Evolutionary conservation across 2,888 invertebrate species (phyloP).

Genomic region (Serrognathus titanus): DNA sequence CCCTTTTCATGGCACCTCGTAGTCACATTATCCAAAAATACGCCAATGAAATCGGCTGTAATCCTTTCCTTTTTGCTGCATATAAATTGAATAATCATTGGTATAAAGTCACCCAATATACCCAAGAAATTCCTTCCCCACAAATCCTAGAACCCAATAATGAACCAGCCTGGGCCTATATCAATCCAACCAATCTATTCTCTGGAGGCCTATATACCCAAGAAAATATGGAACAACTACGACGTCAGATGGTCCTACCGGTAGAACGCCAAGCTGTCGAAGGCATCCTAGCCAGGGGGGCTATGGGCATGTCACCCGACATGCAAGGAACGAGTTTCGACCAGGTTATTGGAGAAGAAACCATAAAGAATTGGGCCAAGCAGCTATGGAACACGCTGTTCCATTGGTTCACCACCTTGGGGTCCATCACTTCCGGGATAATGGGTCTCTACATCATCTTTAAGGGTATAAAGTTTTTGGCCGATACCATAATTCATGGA

Average conservation of each 20-base stretch:
- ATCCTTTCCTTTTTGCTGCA: background rate
- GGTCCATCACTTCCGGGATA: too few species aligned
- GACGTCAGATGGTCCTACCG: constrained; percentile 1
- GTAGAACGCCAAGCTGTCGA: background rate
- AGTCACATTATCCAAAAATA: background rate
- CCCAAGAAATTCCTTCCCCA: background rate
- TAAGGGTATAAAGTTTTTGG: background rate
- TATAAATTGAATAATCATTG: background rate
- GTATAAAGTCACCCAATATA: background rate
- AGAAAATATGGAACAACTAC: constrained; percentile 2
- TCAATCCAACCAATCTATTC: constrained; percentile 1
- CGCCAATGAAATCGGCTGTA: background rate
- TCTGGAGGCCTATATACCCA: background rate
- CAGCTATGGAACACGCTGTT: too few species aligned
- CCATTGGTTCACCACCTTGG: too few species aligned
- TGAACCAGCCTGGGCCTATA: background rate
- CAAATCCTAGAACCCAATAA: constrained; percentile 1
- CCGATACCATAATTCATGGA: constrained; percentile 1
- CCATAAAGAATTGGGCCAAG: too few species aligned
- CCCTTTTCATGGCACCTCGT: background rate
- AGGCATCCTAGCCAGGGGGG: background rate
- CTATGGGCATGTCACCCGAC: too few species aligned
- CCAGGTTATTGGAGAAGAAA: too few species aligned
- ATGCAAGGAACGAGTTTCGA: too few species aligned
- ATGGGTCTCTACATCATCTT: background rate